Evolutionary conservation across 2,797 vertebrate genomes (phyloP), one percentile per base, ranked within the genome.

Genomic region (Rhinoraja longicauda): DNA sequence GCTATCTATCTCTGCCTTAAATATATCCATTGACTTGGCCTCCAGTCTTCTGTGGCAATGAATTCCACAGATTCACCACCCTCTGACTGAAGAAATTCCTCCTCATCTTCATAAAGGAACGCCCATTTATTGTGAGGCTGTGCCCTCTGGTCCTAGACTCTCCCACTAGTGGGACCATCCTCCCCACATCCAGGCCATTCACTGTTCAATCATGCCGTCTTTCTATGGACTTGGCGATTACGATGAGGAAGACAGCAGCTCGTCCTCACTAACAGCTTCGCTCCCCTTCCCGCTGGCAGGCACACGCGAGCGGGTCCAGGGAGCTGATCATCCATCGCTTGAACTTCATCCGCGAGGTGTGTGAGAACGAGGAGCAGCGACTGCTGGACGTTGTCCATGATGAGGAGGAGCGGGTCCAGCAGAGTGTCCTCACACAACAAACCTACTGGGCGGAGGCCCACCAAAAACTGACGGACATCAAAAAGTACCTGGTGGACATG

Each of bases 361-460:
- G 98, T 15, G 98, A 99, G 93, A 97, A 97, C 0, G 98, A 99
- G 94, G 98, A 99, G 94, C 98, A 99, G 97, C 96, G 95, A 17
- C 94, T 99, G 90, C 94, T 99, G 95, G 98, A 99, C 94, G 95
- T 94, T 94, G 97, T 98, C 94, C 98, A 98, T 0, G 93, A 93
- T 0, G 98, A 99, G 95, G 98, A 99, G 95, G 98, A 99, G 95
- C 95, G 97, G 1, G 97, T 96, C 0, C 98, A 99, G 94, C 98
- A 99, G 96, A 98, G 97, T 86, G 97, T 99, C 94, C 96, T 99
- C 93, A 99, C 98, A 0, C 98, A 99, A 96, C 95, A 93, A 73
- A 97, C 95, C 39, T 98, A 99, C 96, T 99, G 99, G 98, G 95
- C 94, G 0, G 96, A 98, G 93, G 97, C 97, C 0, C 78, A 98